A percentile compares a stretch with the other conserved stretches of the same genome.
Evolutionary conservation across 2,888 invertebrate genomes (phyloP).

Genomic region (Hirtodrosophila alboralis): DNA sequence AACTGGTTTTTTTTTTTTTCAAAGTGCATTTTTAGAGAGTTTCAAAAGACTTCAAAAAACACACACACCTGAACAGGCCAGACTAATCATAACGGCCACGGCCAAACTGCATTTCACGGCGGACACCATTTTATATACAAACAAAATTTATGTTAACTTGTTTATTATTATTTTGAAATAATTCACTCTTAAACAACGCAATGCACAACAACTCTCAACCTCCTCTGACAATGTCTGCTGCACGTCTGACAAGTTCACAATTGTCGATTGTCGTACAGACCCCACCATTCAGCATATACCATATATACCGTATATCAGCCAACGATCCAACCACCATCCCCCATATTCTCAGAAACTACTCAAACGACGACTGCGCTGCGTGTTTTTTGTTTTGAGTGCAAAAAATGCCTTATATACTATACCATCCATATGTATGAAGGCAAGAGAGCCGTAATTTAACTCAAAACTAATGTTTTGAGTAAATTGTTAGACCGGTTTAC

Average conservation of each 20-base stretch:
- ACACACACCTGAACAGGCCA: slow-evolving; percentile 64
- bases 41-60: too few species aligned
- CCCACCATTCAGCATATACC: slow-evolving; percentile 11
- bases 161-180: slow-evolving; percentile 6
- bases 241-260: slow-evolving; percentile 61
- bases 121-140: slow-evolving; percentile 70
- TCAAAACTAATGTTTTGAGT: slow-evolving; percentile 12
- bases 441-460: too few species aligned
- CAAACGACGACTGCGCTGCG: slow-evolving; percentile 15
- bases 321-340: slow-evolving; percentile 15
- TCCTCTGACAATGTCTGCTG: slow-evolving; percentile 58
- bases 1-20: slow-evolving; percentile 17
- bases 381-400: background rate
- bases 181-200: background rate
- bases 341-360: slow-evolving; percentile 16
- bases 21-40: background rate
- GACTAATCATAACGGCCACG: slow-evolving; percentile 68
- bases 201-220: slow-evolving; percentile 47
- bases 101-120: slow-evolving; percentile 67
- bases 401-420: background rate
- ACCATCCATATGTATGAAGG: background rate
- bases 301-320: too few species aligned
- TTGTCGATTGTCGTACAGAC: slow-evolving; percentile 21
- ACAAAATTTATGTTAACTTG: background rate
- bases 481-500: slow-evolving; percentile 33